A percentile compares a stretch with the other conserved stretches of the same genome.
Evolutionary conservation across 2,888 invertebrate species (phyloP).

Genomic region (Dilophus febrilis): DNA sequence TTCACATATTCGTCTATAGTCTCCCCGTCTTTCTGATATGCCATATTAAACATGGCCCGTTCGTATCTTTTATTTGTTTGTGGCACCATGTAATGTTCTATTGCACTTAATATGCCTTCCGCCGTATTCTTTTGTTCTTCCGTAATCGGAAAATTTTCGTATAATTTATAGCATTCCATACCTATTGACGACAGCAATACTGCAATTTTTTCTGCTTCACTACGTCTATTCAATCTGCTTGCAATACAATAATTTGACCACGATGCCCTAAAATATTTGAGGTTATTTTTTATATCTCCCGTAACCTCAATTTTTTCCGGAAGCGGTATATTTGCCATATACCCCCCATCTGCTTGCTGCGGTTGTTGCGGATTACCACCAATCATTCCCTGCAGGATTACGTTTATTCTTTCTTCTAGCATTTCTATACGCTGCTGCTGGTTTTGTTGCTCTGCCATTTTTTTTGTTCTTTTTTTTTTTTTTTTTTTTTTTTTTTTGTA

Average conservation of each 20-base stretch:
- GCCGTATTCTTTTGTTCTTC: not conserved
- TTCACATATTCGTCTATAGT: not conserved
- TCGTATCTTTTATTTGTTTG: not conserved
- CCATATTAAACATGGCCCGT: not conserved
- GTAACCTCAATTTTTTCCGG: not conserved
- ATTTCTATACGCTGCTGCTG: no score
- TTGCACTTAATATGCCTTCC: not conserved
- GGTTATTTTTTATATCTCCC: not conserved
- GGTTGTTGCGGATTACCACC: no score
- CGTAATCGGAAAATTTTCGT: not conserved
- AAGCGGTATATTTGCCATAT: not conserved
- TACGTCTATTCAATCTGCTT: not conserved
- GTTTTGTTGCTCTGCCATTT: no score
- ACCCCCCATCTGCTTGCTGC: no score
- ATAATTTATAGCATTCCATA: not conserved
- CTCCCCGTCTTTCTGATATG: not conserved
- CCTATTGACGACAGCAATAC: not conserved
- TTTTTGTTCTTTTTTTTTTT: no score
- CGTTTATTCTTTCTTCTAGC: no score
- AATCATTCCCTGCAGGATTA: no score
- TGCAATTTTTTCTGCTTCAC: not conserved
- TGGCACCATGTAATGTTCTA: not conserved
- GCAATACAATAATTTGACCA: not conserved
- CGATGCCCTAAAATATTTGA: not conserved
- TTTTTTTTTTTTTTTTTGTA: no score